Percentiles rank a stretch among this genome's conserved stretches.
Conservation (phyloP, 2,113 vertebrate genomes). For the Alosa alosa region DNA sequence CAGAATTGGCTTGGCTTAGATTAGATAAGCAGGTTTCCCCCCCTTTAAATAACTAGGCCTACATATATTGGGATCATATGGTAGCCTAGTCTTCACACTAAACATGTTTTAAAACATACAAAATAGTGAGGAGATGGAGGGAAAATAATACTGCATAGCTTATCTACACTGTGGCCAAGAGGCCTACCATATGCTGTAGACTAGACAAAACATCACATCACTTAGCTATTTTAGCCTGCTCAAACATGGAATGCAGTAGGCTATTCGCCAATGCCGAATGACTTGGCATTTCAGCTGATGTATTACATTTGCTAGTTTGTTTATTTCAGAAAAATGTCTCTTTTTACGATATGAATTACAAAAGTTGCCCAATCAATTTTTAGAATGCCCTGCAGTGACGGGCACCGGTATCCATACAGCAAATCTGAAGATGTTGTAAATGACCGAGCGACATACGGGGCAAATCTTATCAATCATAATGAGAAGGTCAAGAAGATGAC, state of each 20-base stretch:
- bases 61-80: neutral
- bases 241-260: too few species aligned
- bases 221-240: too few species aligned
- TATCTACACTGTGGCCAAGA: neutral
- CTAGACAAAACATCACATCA: too few species aligned
- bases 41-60: neutral
- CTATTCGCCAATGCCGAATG: too few species aligned
- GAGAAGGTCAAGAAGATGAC: neutral
- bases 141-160: neutral
- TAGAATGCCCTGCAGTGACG: neutral
- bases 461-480: neutral
- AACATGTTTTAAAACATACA: too few species aligned
- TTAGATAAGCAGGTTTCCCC: neutral
- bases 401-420: neutral
- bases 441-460: neutral
- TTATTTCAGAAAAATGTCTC: neutral
- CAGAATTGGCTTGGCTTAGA: neutral
- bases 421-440: neutral
- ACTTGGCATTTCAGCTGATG: too few species aligned
- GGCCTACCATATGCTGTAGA: neutral
- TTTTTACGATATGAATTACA: neutral
- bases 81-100: too few species aligned
- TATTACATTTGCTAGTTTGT: neutral
- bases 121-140: too few species aligned
- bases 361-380: neutral